Evolutionary conservation across 2,888 invertebrate species (phyloP).

Genomic region (Strigamia maritima): DNA sequence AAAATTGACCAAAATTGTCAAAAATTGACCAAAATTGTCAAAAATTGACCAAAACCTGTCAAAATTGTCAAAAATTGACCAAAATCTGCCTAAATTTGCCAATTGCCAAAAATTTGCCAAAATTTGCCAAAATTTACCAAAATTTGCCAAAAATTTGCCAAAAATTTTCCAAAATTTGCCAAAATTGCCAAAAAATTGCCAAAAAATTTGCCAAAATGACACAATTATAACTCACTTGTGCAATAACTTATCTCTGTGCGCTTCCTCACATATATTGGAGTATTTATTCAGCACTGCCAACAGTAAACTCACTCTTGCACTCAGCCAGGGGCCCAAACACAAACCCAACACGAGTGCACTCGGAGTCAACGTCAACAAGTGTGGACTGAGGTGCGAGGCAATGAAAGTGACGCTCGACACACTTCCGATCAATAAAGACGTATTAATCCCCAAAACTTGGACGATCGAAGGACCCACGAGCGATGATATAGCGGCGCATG

Average conservation of each 20-base stretch:
- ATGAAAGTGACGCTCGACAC: not conserved
- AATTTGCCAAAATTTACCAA: not conserved
- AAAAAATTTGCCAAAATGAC: not conserved
- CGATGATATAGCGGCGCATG: not conserved
- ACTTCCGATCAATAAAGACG: not conserved
- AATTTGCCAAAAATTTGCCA: not conserved
- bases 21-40: no score
- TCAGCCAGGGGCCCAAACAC: not conserved
- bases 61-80: not conserved
- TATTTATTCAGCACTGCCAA: not conserved
- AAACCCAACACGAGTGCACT: not conserved
- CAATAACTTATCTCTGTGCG: not conserved
- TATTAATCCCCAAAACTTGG: not conserved
- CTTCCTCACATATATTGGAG: not conserved
- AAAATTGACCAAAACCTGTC: not conserved
- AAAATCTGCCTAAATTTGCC: no score
- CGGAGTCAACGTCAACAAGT: not conserved
- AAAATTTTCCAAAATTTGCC: not conserved
- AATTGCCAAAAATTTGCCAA: not conserved
- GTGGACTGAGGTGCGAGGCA: not conserved
- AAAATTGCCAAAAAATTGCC: not conserved
- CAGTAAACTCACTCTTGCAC: not conserved
- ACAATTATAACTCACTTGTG: not conserved
- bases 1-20: no score
- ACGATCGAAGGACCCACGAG: not conserved